Conservation (phyloP, 2,797 vertebrate species). For the Poecilia gillii region DNA sequence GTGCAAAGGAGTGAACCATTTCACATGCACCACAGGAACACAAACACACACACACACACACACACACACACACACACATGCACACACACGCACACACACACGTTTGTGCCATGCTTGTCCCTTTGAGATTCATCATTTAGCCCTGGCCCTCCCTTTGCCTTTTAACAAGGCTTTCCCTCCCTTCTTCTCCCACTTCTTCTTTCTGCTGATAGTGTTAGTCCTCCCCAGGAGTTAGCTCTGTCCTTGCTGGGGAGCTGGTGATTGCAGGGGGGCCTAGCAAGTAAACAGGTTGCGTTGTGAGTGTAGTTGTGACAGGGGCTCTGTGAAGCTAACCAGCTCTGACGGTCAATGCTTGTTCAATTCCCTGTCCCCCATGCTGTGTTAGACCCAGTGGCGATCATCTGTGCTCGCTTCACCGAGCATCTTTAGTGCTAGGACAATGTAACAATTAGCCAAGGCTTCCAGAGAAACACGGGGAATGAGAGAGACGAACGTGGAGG, state of each 20-base stretch:
- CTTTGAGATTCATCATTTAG: slow-evolving; percentile 49
- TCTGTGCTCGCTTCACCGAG: slow-evolving; percentile 53
- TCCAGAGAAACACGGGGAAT: not conserved
- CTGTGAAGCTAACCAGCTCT: slow-evolving; percentile 80
- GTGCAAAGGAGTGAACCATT: slow-evolving; percentile 11
- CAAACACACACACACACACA: not conserved
- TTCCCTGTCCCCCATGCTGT: slow-evolving; percentile 67
- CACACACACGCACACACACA: not conserved
- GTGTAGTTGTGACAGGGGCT: slow-evolving; percentile 70
- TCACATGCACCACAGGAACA: slow-evolving; percentile 1
- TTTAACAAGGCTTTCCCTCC: slow-evolving; percentile 45
- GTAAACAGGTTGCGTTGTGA: slow-evolving; percentile 78
- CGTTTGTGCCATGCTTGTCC: slow-evolving; percentile 23
- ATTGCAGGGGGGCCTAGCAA: slow-evolving; percentile 67
- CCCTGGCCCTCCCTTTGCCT: slow-evolving; percentile 40
- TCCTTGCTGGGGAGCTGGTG: slow-evolving; percentile 69
- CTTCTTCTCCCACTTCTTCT: slow-evolving; percentile 14
- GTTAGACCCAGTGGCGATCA: slow-evolving; percentile 49
- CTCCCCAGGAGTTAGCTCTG: slow-evolving; percentile 54
- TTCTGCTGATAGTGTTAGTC: slow-evolving; percentile 52
- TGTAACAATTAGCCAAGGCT: slow-evolving; percentile 75
- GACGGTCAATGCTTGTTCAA: slow-evolving; percentile 83
- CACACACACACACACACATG: not conserved
- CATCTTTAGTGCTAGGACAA: slow-evolving; percentile 55
- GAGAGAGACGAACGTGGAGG: slow-evolving; percentile 30